phyloP scores from a whole-genome alignment of 2,888 invertebrate species.

The Balanococcus diminutus region DNA sequence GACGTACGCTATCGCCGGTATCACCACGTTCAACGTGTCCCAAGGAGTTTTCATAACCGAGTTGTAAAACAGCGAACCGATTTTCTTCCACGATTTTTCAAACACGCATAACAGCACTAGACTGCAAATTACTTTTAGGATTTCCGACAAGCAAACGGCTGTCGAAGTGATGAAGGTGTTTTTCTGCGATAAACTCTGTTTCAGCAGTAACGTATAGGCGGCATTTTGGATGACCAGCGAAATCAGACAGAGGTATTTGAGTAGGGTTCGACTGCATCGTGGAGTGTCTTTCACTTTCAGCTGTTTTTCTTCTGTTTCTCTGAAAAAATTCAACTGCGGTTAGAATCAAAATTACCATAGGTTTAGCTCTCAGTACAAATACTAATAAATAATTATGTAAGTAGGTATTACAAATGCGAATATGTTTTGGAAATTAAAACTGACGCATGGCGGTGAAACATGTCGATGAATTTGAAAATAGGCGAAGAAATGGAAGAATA shows the following conservation, averaged over 20 bases:
- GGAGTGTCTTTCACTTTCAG: neutral
- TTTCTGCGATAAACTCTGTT: slow-evolving; percentile 82
- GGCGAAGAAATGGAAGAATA: no score
- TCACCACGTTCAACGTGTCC: slow-evolving; percentile 89
- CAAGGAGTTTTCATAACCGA: slow-evolving; percentile 81
- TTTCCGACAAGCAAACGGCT: slow-evolving; percentile 92
- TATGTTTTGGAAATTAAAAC: no score
- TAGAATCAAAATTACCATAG: neutral
- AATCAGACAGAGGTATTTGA: slow-evolving; percentile 70
- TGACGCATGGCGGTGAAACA: no score
- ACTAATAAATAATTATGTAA: no score
- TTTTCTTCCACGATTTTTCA: slow-evolving; percentile 69
- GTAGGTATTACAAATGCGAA: no score
- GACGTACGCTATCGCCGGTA: slow-evolving; percentile 93
- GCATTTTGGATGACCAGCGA: slow-evolving; percentile 97
- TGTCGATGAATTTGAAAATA: no score
- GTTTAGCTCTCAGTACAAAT: no score
- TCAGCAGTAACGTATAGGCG: slow-evolving; percentile 91
- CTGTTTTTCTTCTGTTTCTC: neutral
- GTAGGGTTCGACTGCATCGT: neutral
- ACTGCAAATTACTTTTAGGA: slow-evolving; percentile 84
- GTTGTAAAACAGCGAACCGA: slow-evolving; percentile 70
- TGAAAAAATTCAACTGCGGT: neutral
- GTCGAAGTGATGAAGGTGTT: slow-evolving; percentile 76
- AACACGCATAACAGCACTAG: slow-evolving; percentile 79